These are phyloP conservation scores for Artibeus jamaicensis DNA, from an alignment of 2,797 vertebrate species.

Conservation along the genomic window DNA sequence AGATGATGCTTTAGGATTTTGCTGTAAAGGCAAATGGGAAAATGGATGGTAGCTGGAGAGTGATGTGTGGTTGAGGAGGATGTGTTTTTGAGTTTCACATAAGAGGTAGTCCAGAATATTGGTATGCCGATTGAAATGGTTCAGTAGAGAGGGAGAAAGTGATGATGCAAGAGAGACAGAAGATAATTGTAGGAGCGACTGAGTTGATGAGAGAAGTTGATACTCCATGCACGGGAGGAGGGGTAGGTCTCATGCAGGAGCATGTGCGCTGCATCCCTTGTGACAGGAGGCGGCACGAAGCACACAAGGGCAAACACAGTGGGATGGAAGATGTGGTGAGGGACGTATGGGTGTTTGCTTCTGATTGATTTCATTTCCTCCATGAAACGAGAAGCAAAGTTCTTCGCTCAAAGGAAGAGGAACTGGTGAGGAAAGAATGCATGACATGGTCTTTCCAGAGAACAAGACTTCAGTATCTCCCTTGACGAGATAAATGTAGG, in stretches of 20 bases:
- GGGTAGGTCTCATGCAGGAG: neutral
- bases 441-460: neutral
- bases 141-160: neutral
- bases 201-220: neutral
- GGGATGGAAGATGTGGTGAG: neutral
- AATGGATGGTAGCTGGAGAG: neutral
- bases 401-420: neutral
- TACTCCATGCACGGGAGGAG: neutral
- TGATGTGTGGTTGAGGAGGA: neutral
- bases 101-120: neutral
- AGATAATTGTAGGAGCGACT: neutral
- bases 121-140: neutral
- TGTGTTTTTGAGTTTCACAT: neutral
- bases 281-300: neutral
- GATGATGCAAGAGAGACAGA: neutral
- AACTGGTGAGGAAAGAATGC: neutral
- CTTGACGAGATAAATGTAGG: neutral
- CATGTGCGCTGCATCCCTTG: neutral
- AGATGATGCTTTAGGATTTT: neutral
- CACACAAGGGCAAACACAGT: too few species aligned
- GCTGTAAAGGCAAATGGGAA: neutral
- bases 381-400: neutral
- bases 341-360: rapidly evolving
- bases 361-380: neutral
- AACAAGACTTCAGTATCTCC: neutral